These are phyloP conservation scores for Peromyscus aztecus DNA, from an alignment of 2,797 vertebrate genomes.

Conservation along the genomic window DNA sequence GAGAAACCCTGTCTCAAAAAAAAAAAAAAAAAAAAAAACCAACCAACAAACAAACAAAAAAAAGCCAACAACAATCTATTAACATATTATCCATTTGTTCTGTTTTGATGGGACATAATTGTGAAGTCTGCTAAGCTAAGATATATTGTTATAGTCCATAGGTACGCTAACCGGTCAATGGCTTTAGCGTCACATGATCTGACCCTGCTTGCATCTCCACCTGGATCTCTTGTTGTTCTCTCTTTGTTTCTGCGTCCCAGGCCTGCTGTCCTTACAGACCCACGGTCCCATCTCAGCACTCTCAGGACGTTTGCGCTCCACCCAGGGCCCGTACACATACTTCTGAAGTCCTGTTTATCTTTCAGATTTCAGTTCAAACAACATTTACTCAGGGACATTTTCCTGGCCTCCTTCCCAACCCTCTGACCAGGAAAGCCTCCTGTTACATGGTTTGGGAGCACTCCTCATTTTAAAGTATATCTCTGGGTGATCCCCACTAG, in stretches of 20 bases:
- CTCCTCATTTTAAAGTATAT: background rate
- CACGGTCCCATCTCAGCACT: too few relatives aligned
- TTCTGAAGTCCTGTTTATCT: background rate
- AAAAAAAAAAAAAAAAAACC: too few relatives aligned
- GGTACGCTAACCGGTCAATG: background rate
- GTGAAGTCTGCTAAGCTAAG: constrained; percentile 8
- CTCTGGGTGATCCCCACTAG: background rate
- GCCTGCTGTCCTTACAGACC: background rate
- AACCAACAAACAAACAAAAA: too few relatives aligned
- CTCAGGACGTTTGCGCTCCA: background rate
- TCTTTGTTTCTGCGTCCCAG: constrained; percentile 20
- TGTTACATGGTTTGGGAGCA: background rate
- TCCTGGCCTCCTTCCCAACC: background rate
- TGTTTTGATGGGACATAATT: background rate
- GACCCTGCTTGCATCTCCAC: background rate
- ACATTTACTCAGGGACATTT: background rate
- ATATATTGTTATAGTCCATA: background rate
- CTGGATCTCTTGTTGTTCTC: background rate
- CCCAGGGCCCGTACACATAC: background rate
- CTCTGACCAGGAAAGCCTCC: background rate
- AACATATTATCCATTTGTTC: constrained; percentile 47
- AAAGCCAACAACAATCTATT: too few relatives aligned
- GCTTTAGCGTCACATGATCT: background rate
- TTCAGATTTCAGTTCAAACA: background rate
- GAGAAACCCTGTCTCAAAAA: too few relatives aligned